Conservation (phyloP, 1,140 invertebrate species). For the Rhysida immarginata region DNA sequence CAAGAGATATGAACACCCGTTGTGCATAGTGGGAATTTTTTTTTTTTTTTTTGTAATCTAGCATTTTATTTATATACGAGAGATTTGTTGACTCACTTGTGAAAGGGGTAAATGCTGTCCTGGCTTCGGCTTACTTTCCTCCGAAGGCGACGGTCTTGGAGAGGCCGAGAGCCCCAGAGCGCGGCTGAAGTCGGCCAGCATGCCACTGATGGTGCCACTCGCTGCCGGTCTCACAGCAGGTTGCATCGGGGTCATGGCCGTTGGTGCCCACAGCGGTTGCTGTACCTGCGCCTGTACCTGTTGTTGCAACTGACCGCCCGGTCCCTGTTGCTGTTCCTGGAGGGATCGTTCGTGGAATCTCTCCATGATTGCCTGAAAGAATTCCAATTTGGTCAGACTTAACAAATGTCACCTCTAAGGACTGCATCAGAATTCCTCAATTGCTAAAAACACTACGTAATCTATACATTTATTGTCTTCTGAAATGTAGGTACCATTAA, state of each 20-base stretch:
- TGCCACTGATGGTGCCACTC: slow-evolving; percentile 13
- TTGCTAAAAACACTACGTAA: too few species aligned
- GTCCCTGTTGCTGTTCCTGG: background rate
- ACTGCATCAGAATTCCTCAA: too few species aligned
- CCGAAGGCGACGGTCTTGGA: slow-evolving; percentile 27
- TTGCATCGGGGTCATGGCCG: background rate
- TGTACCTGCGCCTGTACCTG: too few species aligned
- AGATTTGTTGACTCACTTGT: slow-evolving; percentile 12
- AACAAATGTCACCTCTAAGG: too few species aligned
- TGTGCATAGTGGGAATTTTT: too few species aligned
- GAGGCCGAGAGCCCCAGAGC: slow-evolving; percentile 31
- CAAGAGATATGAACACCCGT: too few species aligned
- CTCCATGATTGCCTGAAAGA: background rate
- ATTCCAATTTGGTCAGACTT: too few species aligned
- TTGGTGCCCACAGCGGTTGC: too few species aligned
- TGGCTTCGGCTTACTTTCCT: slow-evolving; percentile 22
- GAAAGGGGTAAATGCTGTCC: slow-evolving; percentile 14
- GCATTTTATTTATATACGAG: background rate
- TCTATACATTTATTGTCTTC: too few species aligned
- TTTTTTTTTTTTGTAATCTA: background rate
- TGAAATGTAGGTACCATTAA: too few species aligned
- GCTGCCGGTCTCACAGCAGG: background rate
- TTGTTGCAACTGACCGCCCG: background rate
- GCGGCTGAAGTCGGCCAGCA: slow-evolving; percentile 38
- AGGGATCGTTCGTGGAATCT: background rate